Evolutionary conservation across 1,140 invertebrate species (phyloP).

Genomic region (Asbolus verrucosus): DNA sequence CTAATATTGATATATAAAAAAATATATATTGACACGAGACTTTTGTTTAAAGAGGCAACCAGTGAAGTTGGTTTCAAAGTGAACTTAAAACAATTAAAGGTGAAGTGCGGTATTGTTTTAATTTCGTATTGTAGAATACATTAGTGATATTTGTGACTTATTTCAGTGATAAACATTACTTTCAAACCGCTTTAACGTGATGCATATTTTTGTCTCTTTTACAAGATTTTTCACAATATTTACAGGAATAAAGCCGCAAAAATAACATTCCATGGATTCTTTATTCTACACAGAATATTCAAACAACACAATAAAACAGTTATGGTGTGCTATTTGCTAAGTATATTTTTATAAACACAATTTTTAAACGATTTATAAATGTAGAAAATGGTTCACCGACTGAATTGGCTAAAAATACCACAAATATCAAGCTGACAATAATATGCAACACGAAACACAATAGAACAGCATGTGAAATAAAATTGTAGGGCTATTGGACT

Average conservation of each 20-base stretch:
- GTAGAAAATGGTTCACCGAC: constrained; percentile 62
- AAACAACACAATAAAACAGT: constrained; percentile 44
- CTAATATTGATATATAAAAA: constrained; percentile 61
- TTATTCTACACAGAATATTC: constrained; percentile 30
- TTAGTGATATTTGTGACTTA: constrained; percentile 62
- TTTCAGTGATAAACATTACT: constrained; percentile 57
- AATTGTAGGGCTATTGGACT: constrained; percentile 66
- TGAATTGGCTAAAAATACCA: constrained; percentile 42
- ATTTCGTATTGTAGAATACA: constrained; percentile 62
- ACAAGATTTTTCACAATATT: too few species aligned
- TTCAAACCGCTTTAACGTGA: constrained; percentile 51
- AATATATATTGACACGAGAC: constrained; percentile 58
- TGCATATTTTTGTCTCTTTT: constrained; percentile 55
- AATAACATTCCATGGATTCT: constrained; percentile 49
- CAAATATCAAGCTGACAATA: constrained; percentile 15
- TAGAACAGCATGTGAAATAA: constrained; percentile 61
- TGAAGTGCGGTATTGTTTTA: constrained; percentile 59
- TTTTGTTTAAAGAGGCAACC: constrained; percentile 56
- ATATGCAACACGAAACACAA: constrained; percentile 49
- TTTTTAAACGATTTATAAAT: constrained; percentile 52
- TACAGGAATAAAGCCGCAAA: constrained; percentile 7
- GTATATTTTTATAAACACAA: constrained; percentile 61
- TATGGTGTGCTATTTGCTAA: constrained; percentile 62
- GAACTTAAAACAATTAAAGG: constrained; percentile 59
- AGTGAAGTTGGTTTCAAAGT: constrained; percentile 53